Percentiles rank a stretch among this genome's conserved stretches.
These are phyloP conservation scores for Rutilus rutilus DNA, from an alignment of 2,113 vertebrate species.

Conservation along the genomic window DNA sequence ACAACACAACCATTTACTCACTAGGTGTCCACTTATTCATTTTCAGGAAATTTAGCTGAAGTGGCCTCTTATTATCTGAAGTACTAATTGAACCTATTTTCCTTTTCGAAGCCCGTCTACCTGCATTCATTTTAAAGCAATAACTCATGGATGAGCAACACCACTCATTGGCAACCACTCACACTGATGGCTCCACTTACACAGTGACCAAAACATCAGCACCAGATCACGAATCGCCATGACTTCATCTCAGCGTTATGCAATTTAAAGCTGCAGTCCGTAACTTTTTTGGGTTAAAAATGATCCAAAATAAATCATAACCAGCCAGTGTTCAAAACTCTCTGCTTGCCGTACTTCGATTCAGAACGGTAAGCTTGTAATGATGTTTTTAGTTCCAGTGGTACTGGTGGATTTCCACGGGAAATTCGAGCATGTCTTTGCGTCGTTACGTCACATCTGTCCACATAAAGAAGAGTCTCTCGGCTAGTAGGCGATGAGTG, in stretches of 20 bases:
- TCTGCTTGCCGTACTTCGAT: too few species aligned
- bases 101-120: slow-evolving; percentile 73
- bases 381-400: too few species aligned
- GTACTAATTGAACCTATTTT: slow-evolving; percentile 78
- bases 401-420: too few species aligned
- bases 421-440: too few species aligned
- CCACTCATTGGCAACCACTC: slow-evolving; percentile 72
- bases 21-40: slow-evolving; percentile 71
- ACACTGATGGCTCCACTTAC: slow-evolving; percentile 71
- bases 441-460: too few species aligned
- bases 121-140: slow-evolving; percentile 77
- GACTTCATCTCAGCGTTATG: slow-evolving; percentile 55
- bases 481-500: too few species aligned
- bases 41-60: slow-evolving; percentile 72
- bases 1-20: slow-evolving; percentile 70
- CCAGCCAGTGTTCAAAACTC: too few species aligned
- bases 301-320: too few species aligned
- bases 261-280: background rate
- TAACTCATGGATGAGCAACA: slow-evolving; percentile 72
- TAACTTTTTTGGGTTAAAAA: too few species aligned
- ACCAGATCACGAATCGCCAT: slow-evolving; percentile 24
- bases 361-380: too few species aligned
- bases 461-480: too few species aligned
- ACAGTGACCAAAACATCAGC: slow-evolving; percentile 76
- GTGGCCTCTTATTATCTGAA: slow-evolving; percentile 77